Evolutionary conservation across 2,113 vertebrate genomes (phyloP).

Genomic region (Aptenodytes forsteri): DNA sequence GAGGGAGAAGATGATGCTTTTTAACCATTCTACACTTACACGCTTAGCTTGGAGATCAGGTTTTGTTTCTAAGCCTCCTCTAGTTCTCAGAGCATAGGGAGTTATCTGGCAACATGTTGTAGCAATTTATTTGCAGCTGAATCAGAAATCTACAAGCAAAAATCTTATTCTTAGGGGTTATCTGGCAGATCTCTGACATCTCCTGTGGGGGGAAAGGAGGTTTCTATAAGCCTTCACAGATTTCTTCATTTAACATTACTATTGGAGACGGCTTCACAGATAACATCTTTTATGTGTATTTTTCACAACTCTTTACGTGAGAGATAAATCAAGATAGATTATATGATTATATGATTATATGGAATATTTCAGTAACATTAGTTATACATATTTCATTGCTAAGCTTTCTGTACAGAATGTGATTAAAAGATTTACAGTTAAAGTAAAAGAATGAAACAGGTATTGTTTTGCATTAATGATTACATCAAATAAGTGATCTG

Average conservation of each 20-base stretch:
- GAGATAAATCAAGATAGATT: background rate
- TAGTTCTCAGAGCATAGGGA: background rate
- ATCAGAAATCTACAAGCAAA: background rate
- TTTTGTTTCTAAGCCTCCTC: background rate
- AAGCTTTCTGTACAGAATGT: background rate
- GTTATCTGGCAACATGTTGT: background rate
- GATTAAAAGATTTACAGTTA: background rate
- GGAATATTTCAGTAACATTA: background rate
- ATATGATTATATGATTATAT: background rate
- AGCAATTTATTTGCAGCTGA: background rate
- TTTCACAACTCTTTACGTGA: background rate
- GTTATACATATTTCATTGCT: background rate
- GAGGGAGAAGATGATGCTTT: background rate
- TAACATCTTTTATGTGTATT: background rate
- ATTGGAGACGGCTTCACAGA: background rate
- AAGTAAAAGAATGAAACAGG: background rate
- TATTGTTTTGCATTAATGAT: background rate
- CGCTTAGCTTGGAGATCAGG: fast-evolving
- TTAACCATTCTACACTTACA: background rate
- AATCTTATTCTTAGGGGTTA: background rate
- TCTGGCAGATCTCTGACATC: background rate
- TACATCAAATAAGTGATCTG: background rate
- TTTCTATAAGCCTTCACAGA: background rate
- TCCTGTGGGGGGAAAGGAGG: background rate
- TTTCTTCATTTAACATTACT: background rate